Conservation (phyloP, 2,113 vertebrate species). For the Dolichallabes microphthalmus region DNA sequence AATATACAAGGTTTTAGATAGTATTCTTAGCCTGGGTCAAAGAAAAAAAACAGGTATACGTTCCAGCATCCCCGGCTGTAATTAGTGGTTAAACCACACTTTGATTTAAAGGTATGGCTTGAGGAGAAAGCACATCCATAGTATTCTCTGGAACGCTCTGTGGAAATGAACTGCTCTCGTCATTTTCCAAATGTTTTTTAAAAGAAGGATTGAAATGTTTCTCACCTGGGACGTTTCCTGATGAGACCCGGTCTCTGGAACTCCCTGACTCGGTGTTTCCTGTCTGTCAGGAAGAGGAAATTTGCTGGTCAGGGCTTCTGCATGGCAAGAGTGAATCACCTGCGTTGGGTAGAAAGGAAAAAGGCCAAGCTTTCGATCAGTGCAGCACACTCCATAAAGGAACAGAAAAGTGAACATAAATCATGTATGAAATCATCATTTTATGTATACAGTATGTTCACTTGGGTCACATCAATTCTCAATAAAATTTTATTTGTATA, state of each 20-base stretch:
- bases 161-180: conserved; percentile 24
- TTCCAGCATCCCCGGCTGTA: conserved; percentile 51
- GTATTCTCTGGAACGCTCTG: conserved; percentile 25
- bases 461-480: background rate
- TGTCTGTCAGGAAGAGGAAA: conserved; percentile 33
- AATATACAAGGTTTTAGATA: conserved; percentile 5
- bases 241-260: conserved; percentile 55
- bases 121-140: conserved; percentile 35
- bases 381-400: background rate
- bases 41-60: conserved; percentile 27
- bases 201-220: conserved; percentile 12
- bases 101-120: conserved; percentile 53
- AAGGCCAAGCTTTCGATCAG: background rate
- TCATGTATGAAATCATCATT: background rate
- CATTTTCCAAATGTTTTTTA: background rate
- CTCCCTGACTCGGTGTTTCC: conserved; percentile 43
- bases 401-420: background rate
- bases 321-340: conserved; percentile 7
- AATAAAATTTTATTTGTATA: too few relatives aligned
- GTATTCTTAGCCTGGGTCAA: conserved; percentile 4
- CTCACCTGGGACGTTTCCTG: conserved; percentile 63
- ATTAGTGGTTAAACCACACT: conserved; percentile 59
- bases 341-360: background rate
- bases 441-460: background rate
- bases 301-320: conserved; percentile 2